phyloP scores from a whole-genome alignment of 1,140 invertebrate genomes.

The Drosophila navojoa region DNA sequence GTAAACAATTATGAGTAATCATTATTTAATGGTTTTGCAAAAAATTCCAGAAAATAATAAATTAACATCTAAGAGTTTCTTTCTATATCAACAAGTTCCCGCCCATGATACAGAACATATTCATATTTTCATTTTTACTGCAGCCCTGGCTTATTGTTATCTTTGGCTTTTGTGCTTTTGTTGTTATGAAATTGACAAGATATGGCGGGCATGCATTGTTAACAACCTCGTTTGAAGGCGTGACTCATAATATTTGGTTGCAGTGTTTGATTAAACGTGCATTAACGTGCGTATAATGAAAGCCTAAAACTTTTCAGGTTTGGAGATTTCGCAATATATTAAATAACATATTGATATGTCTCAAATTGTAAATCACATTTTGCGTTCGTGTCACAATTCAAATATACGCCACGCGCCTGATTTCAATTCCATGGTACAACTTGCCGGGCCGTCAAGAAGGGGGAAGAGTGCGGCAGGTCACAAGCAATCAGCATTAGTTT shows the following conservation, averaged over 20 bases:
- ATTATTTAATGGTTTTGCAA: no score
- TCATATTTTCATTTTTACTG: neutral
- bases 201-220: constrained; percentile 18
- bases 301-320: constrained; percentile 18
- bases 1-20: no score
- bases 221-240: constrained; percentile 17
- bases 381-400: neutral
- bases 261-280: constrained; percentile 31
- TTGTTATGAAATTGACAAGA: constrained; percentile 34
- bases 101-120: neutral
- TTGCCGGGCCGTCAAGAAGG: neutral
- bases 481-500: constrained; percentile 4
- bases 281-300: neutral
- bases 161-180: neutral
- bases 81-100: no score
- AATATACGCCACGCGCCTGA: neutral
- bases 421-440: neutral
- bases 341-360: neutral
- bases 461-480: neutral
- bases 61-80: no score
- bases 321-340: constrained; percentile 10
- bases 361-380: neutral
- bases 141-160: constrained; percentile 25
- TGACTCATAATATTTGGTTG: constrained; percentile 27
- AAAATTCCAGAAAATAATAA: no score